These are phyloP conservation scores for Sinohyriopsis cumingii DNA, from an alignment of 2,888 invertebrate species.

Conservation along the genomic window DNA sequence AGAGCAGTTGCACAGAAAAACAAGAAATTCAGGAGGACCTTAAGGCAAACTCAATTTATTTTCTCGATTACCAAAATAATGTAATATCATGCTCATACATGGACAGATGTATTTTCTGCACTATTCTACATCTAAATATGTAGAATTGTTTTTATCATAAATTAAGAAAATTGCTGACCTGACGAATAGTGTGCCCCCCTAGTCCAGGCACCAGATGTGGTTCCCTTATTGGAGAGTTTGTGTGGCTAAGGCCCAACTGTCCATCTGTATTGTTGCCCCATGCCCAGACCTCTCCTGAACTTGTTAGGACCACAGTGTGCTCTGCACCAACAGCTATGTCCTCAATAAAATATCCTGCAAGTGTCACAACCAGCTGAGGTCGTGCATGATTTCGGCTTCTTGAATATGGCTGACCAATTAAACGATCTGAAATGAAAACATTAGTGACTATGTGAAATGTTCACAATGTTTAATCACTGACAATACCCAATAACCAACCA, in stretches of 20 bases:
- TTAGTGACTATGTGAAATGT: not conserved
- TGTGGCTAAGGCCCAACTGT: conserved; percentile 77
- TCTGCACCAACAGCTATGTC: conserved; percentile 79
- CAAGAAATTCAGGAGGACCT: too few relatives aligned
- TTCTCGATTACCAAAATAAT: too few relatives aligned
- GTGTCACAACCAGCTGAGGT: conserved; percentile 75
- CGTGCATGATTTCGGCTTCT: conserved; percentile 73
- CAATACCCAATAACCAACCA: too few relatives aligned
- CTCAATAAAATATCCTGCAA: conserved; percentile 75
- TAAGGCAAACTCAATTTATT: too few relatives aligned
- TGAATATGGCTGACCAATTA: conserved; percentile 76
- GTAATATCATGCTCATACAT: too few relatives aligned
- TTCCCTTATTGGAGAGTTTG: conserved; percentile 75
- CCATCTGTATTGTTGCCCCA: conserved; percentile 81
- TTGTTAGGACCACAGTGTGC: conserved; percentile 77
- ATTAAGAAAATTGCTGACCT: conserved; percentile 65
- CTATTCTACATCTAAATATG: not conserved
- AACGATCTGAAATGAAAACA: conserved; percentile 73
- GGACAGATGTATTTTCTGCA: not conserved
- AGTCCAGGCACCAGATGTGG: conserved; percentile 76
- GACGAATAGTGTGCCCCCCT: conserved; percentile 76
- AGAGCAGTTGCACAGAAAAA: too few relatives aligned
- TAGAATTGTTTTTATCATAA: not conserved
- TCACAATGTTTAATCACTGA: too few relatives aligned
- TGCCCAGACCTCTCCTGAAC: conserved; percentile 77